Conservation (phyloP, 2,888 invertebrate genomes). For the Cataglyphis rosenhaueri region DNA sequence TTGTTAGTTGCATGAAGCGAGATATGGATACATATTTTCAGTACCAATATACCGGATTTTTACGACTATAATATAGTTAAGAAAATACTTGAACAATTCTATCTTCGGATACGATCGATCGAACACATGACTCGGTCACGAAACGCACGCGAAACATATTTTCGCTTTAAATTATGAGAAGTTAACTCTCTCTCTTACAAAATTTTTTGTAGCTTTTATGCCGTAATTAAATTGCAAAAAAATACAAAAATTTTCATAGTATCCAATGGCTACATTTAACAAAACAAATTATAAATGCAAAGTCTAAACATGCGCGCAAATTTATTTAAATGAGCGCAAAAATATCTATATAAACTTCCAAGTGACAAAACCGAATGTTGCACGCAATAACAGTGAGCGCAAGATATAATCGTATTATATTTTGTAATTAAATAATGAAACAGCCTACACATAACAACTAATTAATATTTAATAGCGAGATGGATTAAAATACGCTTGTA, state of each 20-base stretch:
- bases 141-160: slow-evolving; percentile 39
- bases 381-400: neutral
- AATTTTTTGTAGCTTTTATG: neutral
- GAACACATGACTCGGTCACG: slow-evolving; percentile 41
- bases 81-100: slow-evolving; percentile 38
- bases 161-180: slow-evolving; percentile 23
- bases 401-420: slow-evolving; percentile 31
- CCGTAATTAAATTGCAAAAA: neutral
- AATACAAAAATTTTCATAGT: neutral
- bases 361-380: neutral
- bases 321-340: neutral
- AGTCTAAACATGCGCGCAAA: neutral
- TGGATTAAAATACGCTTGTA: slow-evolving; percentile 38
- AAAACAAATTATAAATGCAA: slow-evolving; percentile 17
- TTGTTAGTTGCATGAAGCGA: neutral
- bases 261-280: neutral
- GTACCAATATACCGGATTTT: slow-evolving; percentile 14
- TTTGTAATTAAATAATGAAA: slow-evolving; percentile 50
- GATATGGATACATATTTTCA: neutral
- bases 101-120: slow-evolving; percentile 34
- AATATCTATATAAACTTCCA: neutral
- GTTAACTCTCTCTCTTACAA: slow-evolving; percentile 1
- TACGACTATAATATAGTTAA: neutral
- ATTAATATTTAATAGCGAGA: slow-evolving; percentile 39
- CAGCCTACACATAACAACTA: slow-evolving; percentile 11